Conservation (phyloP, 2,113 vertebrate genomes). For the Cyanoliseus patagonus region DNA sequence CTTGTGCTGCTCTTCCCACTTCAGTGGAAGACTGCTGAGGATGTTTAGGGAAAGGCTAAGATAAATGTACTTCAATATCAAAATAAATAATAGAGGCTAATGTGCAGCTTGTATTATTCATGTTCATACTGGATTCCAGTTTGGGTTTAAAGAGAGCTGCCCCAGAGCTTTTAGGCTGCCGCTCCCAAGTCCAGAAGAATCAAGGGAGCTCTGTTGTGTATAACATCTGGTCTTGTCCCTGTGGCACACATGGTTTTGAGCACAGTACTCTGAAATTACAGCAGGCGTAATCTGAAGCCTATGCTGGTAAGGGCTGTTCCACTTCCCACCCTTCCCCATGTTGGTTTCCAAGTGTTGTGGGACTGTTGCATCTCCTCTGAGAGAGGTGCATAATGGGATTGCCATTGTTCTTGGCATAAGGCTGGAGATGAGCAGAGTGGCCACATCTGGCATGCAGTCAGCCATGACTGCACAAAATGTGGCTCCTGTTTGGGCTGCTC, state of each 20-base stretch:
- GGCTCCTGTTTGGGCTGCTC: neutral
- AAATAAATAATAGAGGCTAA: slow-evolving; percentile 46
- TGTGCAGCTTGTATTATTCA: slow-evolving; percentile 22
- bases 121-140: neutral
- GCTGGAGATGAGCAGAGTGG: neutral
- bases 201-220: neutral
- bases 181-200: neutral
- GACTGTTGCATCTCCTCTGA: neutral
- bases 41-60: slow-evolving; percentile 66
- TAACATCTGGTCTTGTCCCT: neutral
- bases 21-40: slow-evolving; percentile 32
- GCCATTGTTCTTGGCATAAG: neutral
- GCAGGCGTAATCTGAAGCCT: neutral
- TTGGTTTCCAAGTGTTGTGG: neutral
- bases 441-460: neutral
- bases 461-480: neutral
- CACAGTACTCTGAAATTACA: neutral
- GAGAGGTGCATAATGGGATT: neutral
- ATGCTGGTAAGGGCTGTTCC: neutral
- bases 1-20: slow-evolving; percentile 43
- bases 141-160: neutral
- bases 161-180: neutral
- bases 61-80: slow-evolving; percentile 56
- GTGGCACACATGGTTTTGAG: neutral
- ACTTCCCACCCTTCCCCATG: neutral